A percentile compares a stretch with the other conserved stretches of the same genome.
Evolutionary conservation across 1,140 invertebrate genomes (phyloP).

Genomic region (Eupristina koningsbergeri): DNA sequence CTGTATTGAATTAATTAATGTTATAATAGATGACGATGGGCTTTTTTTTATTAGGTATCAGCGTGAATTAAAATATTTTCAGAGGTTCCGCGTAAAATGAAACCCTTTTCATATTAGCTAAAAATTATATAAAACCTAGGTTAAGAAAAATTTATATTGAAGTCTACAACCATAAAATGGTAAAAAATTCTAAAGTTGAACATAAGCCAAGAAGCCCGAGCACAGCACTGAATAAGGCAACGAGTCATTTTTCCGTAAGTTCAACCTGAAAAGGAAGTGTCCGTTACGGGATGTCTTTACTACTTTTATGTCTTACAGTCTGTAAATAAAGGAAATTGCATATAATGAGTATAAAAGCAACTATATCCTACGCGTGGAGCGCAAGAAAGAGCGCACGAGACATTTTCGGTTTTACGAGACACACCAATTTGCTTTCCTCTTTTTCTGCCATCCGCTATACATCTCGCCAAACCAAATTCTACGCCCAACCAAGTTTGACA

Average conservation of each 20-base stretch:
- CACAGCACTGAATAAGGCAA: background rate
- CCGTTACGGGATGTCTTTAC: background rate
- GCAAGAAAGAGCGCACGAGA: background rate
- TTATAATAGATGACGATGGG: background rate
- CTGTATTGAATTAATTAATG: background rate
- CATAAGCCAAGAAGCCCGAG: slow-evolving; percentile 1
- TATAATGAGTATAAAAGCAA: slow-evolving; percentile 42
- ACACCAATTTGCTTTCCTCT: slow-evolving; percentile 31
- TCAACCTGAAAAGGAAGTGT: slow-evolving; percentile 26
- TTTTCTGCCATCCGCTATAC: background rate
- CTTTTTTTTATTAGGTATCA: too few species aligned
- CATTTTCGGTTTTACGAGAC: slow-evolving; percentile 16
- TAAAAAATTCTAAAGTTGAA: slow-evolving; percentile 25
- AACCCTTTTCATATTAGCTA: background rate
- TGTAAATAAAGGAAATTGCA: slow-evolving; percentile 45
- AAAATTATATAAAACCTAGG: background rate
- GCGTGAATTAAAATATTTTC: too few species aligned
- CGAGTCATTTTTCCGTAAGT: slow-evolving; percentile 20
- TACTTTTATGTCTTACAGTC: background rate
- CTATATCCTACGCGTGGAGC: slow-evolving; percentile 2
- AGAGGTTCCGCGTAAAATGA: too few species aligned
- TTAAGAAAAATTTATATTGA: background rate
- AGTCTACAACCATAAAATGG: background rate
- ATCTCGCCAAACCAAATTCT: background rate
- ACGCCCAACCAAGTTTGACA: background rate